phyloP scores from a whole-genome alignment of 2,113 vertebrate genomes.

The Phrynosoma platyrhinos region DNA sequence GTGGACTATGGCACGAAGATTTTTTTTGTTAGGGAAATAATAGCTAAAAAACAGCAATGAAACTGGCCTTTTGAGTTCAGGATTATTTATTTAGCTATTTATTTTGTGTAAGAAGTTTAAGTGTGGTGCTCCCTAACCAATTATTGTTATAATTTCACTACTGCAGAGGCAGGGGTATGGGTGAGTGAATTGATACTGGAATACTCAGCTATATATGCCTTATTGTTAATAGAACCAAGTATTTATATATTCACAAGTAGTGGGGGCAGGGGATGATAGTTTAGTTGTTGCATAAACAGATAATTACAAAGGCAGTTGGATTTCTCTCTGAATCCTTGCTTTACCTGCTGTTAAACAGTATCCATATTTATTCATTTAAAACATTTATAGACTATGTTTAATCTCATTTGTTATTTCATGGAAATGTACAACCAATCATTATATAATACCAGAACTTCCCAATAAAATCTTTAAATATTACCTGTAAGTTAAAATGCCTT shows the following conservation, averaged over 20 bases:
- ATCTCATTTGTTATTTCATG: background rate
- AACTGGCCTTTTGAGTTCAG: background rate
- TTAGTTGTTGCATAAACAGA: background rate
- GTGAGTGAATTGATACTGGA: background rate
- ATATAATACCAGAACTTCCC: no score
- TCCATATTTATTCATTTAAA: background rate
- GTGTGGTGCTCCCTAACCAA: background rate
- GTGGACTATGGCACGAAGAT: background rate
- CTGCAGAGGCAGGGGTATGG: background rate
- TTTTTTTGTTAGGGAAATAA: background rate
- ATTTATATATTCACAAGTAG: background rate
- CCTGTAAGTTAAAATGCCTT: no score
- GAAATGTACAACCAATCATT: no score
- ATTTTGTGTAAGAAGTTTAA: background rate
- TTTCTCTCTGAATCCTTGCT: background rate
- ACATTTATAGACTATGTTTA: background rate
- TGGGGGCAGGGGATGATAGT: background rate
- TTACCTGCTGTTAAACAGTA: background rate
- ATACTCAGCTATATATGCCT: background rate
- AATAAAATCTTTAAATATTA: no score
- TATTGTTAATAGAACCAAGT: background rate
- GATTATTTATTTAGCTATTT: background rate
- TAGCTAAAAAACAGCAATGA: background rate
- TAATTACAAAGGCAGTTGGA: background rate
- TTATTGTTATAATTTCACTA: background rate